Base-by-base conservation (phyloP, 1,140 invertebrate species). In the Eueides isabella region DNA sequence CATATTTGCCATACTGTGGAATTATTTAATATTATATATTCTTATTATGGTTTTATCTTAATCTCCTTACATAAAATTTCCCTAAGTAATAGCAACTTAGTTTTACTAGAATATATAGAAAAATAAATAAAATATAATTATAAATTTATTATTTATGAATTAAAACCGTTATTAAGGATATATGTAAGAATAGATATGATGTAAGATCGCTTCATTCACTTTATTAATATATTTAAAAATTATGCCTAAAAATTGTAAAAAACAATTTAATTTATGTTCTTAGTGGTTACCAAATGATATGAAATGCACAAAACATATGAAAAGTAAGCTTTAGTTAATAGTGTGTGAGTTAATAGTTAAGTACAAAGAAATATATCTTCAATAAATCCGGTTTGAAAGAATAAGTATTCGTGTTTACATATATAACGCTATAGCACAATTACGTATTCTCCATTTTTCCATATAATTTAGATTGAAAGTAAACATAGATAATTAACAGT, bases 361-460 rank as follows among this genome's bases (percentile, higher is more conserved):
- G 48, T 69, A 61, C 19, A 61, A 69, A 67, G 16, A 31, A 33
- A 38, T n/a, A 16, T 16, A 16, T 12, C 35, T 4, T 31, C 16
- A 12, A 67, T 67, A 44, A 61, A 14, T 61, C 48, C 30, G 48
- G 14, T 30, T 61, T 29, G 30, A 69, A 61, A 48, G 48, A 61
- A 16, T n/a, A 26, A 30, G 30, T 66, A 41, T 67, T 38, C 2
- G 14, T 26, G 64, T 26, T 67, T 48, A 2, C 6, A 9, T 2
- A 5, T 16, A 41, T 16, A 41, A 41, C 19, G 2, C 9, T 23
- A 19, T 48, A 9, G n/a, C 16, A 48, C 41, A 48, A 23, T 9
- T 5, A 2, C 2, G n/a, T 48, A 48, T 19, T 9, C 9, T 7
- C 2, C 2, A 48, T 48, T 48, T 1, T 38, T 14, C 4, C 14